These are phyloP conservation scores for Argyresthia albistria DNA, from an alignment of 2,888 invertebrate species.

Conservation along the genomic window DNA sequence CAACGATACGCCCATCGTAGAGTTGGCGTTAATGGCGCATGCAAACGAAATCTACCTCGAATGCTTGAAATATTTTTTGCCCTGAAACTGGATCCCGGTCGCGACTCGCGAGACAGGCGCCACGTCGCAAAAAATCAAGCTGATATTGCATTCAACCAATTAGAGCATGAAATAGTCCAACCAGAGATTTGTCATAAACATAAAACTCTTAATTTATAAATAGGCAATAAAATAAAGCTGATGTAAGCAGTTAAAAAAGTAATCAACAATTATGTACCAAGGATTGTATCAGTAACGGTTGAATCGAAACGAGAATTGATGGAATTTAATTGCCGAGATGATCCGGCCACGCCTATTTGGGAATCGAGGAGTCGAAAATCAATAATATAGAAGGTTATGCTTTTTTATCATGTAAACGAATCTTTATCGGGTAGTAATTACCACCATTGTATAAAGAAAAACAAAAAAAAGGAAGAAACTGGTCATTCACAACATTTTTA, in stretches of 20 bases:
- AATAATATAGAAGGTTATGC: constrained; percentile 48
- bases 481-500: not conserved
- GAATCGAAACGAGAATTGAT: constrained; percentile 36
- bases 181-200: not conserved
- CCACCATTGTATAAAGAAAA: constrained; percentile 54
- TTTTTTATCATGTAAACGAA: constrained; percentile 55
- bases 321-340: constrained; percentile 56
- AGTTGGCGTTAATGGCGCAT: constrained; percentile 67
- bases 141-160: constrained; percentile 40
- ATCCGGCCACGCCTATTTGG: constrained; percentile 43
- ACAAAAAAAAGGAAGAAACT: constrained; percentile 23
- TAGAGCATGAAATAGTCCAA: constrained; percentile 18
- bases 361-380: constrained; percentile 50
- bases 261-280: constrained; percentile 17
- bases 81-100: constrained; percentile 41
- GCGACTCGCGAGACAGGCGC: constrained; percentile 35
- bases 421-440: constrained; percentile 60
- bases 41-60: constrained; percentile 60
- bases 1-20: constrained; percentile 62
- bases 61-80: constrained; percentile 53
- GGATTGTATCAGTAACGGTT: constrained; percentile 40
- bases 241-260: constrained; percentile 9
- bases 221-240: constrained; percentile 4
- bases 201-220: not conserved
- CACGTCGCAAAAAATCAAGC: constrained; percentile 33